phyloP scores from a whole-genome alignment of 2,888 invertebrate species.

The Linnaemya tessellans region DNA sequence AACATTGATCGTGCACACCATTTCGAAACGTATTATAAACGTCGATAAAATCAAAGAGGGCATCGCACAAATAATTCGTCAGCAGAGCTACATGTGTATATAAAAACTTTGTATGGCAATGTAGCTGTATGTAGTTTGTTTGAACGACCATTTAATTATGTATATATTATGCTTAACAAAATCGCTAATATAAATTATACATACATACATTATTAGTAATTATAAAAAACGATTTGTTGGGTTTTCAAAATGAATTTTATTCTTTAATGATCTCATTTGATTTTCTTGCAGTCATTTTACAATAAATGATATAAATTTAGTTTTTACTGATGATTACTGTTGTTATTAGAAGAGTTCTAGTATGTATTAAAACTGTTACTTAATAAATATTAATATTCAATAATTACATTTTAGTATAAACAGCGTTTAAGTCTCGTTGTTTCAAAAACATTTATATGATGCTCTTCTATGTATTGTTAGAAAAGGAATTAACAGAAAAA shows the following conservation, averaged over 20 bases:
- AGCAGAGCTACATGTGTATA: too few species aligned
- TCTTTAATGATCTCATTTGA: slow-evolving; percentile 72
- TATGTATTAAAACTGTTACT: slow-evolving; percentile 50
- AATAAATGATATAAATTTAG: slow-evolving; percentile 50
- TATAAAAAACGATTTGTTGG: slow-evolving; percentile 62
- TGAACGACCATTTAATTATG: too few species aligned
- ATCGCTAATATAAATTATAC: not conserved
- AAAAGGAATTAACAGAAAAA: slow-evolving; percentile 36
- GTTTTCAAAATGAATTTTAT: slow-evolving; percentile 71
- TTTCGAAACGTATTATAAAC: too few species aligned
- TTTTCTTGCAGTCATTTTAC: slow-evolving; percentile 68
- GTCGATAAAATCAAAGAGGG: too few species aligned
- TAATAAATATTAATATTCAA: slow-evolving; percentile 58
- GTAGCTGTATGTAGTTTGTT: too few species aligned
- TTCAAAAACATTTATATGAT: slow-evolving; percentile 47
- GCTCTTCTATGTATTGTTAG: slow-evolving; percentile 33
- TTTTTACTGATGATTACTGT: slow-evolving; percentile 33
- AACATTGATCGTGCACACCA: too few species aligned
- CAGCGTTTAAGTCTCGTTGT: slow-evolving; percentile 45
- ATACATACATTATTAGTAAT: slow-evolving; percentile 23
- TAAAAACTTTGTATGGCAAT: too few species aligned
- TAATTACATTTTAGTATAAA: slow-evolving; percentile 51
- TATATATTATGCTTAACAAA: too few species aligned
- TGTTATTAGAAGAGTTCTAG: slow-evolving; percentile 52
- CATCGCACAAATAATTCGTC: too few species aligned